Evolutionary conservation across 1,140 invertebrate genomes (phyloP), one percentile per base, ranked within the genome.

Genomic region (Drosophila watanabei): DNA sequence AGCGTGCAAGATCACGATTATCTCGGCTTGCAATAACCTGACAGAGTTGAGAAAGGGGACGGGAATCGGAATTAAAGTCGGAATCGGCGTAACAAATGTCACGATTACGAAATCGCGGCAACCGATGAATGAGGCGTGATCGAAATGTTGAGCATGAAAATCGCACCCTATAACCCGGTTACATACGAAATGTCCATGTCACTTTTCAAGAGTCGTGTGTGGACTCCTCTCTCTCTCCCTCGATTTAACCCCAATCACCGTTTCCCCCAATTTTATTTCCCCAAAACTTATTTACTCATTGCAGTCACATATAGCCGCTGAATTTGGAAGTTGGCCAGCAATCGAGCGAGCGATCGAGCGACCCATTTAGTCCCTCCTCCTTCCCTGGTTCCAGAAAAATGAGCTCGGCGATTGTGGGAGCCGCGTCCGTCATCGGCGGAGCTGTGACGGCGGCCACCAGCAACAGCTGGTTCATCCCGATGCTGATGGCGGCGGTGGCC

Each of bases 401-500:
- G 86, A 90, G 86, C 71, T 90, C 86, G 75, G 93, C 94, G 60
- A 94, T 95, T 88, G 94, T 94, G 71, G 94, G 94, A 61, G 94
- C 94, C 39, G 94, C 95, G 9, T 94, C 94, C 30, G 94, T 94
- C 20, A 94, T 94, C 77, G 93, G 95, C 73, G 94, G 95, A 68
- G 94, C 94, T 11, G 94, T 94, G 32, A 94, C 94, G 28, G 95
- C 94, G 37, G 94, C 95, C 37, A 94, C 94, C 46, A 93, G 84
- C 66, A 92, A 81, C 56, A 95, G 95, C 2, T 97, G 96, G 95
- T 96, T 98, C 91, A 95, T 97, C 48, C 97, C 97, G 1, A 95
- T 97, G 83, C 91, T 98, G 20, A 95, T 97, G 32, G 96, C 97
- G 0, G 95, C 96, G 2, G 95, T 98, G 60, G 96, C 97, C 13